Percentiles rank a stretch among this genome's conserved stretches.
Evolutionary conservation across 1,140 invertebrate species (phyloP).

Genomic region (Drosophila sturtevanti): DNA sequence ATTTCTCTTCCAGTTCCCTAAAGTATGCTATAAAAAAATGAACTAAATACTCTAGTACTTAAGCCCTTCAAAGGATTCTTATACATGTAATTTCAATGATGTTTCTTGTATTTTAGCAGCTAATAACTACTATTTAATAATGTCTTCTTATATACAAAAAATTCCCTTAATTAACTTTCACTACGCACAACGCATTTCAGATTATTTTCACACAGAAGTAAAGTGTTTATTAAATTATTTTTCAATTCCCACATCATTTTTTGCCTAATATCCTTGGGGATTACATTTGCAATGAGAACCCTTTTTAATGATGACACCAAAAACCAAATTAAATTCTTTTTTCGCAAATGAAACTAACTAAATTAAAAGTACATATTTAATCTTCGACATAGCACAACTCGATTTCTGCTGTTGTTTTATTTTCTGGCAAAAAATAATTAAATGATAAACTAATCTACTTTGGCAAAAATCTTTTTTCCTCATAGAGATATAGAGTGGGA

Average conservation of each 20-base stretch:
- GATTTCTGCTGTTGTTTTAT: neutral
- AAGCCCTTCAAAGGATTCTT: no score
- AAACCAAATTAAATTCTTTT: conserved; percentile 62
- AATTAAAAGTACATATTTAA: conserved; percentile 60
- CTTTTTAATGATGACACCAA: conserved; percentile 24
- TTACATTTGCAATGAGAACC: conserved; percentile 35
- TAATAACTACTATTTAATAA: neutral
- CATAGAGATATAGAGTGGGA: neutral
- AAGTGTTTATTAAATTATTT: conserved; percentile 47
- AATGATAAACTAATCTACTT: conserved; percentile 76
- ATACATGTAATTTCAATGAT: no score
- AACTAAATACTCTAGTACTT: no score
- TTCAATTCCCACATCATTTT: conserved; percentile 41
- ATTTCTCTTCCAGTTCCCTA: neutral
- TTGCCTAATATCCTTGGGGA: conserved; percentile 51
- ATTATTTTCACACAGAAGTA: no score
- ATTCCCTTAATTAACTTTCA: neutral
- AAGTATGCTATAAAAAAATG: neutral
- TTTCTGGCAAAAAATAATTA: conserved; percentile 68
- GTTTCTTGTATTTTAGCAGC: neutral
- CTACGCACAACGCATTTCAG: neutral
- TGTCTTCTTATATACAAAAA: neutral
- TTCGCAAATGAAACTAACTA: conserved; percentile 69
- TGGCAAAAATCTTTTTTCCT: neutral
- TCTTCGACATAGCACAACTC: conserved; percentile 11